Percentiles rank a stretch among this genome's conserved stretches.
Conservation (phyloP, 2,113 vertebrate genomes). For the Phyllostomus discolor region DNA sequence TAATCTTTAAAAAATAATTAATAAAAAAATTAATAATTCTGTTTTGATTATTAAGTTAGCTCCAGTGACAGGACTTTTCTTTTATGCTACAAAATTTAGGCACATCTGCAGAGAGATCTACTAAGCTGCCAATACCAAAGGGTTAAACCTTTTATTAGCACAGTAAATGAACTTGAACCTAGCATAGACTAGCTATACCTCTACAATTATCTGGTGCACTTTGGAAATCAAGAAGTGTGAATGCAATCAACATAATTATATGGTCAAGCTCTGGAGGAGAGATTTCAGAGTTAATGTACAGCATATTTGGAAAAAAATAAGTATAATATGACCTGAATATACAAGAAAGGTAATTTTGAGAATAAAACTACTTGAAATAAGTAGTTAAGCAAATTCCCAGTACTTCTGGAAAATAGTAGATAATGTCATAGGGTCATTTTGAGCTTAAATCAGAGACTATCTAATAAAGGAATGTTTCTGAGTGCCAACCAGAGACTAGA, state of each 20-base stretch:
- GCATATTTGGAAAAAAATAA: conserved; percentile 29
- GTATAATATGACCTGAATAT: conserved; percentile 18
- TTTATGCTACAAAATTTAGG: neutral
- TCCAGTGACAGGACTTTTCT: neutral
- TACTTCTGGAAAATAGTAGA: conserved; percentile 16
- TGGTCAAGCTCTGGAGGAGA: conserved; percentile 20
- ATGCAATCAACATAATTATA: conserved; percentile 57
- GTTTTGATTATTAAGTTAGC: neutral
- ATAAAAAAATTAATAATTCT: neutral
- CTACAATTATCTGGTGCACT: conserved; percentile 50
- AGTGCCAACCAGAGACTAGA: neutral
- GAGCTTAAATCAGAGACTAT: neutral
- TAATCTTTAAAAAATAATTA: neutral
- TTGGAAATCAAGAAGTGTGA: conserved; percentile 46
- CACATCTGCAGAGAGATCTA: neutral
- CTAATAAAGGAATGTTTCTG: neutral
- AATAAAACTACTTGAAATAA: conserved; percentile 33
- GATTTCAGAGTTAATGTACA: conserved; percentile 36
- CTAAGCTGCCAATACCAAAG: conserved; percentile 17
- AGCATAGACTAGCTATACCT: conserved; percentile 11
- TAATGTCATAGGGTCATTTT: neutral
- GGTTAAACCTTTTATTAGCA: conserved; percentile 57
- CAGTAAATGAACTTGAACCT: conserved; percentile 39
- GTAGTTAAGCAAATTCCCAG: conserved; percentile 36
- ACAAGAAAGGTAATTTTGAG: conserved; percentile 23